These are phyloP conservation scores for Dascyllus trimaculatus DNA, from an alignment of 2,113 vertebrate species.

Conservation along the genomic window DNA sequence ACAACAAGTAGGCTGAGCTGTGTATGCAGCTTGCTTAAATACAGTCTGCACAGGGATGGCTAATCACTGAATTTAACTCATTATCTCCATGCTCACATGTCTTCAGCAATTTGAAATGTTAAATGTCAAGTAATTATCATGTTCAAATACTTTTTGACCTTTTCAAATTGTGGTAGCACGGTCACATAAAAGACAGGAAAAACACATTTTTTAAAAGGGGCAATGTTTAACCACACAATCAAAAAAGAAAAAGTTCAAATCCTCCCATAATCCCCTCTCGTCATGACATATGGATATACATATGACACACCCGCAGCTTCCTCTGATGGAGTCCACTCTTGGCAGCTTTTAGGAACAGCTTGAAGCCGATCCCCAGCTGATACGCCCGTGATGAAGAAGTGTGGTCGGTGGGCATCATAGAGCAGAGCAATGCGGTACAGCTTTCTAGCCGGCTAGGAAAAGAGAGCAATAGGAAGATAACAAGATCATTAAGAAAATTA, in stretches of 20 bases:
- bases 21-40: too few relatives aligned
- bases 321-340: constrained; percentile 92
- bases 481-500: neutral
- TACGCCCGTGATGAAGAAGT: constrained; percentile 95
- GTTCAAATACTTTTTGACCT: too few relatives aligned
- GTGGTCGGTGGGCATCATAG: constrained; percentile 97
- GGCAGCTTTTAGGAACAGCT: constrained; percentile 90
- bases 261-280: neutral
- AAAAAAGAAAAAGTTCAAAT: neutral
- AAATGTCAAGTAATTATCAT: too few relatives aligned
- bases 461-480: neutral
- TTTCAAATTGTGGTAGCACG: too few relatives aligned
- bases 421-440: constrained; percentile 95
- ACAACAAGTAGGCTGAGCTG: too few relatives aligned
- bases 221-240: neutral
- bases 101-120: too few relatives aligned
- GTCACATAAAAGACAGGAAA: neutral
- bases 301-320: constrained; percentile 78
- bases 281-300: neutral
- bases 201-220: neutral
- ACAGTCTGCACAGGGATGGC: too few relatives aligned
- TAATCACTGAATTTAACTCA: too few relatives aligned
- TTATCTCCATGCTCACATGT: too few relatives aligned
- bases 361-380: constrained; percentile 92
- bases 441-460: constrained; percentile 91